Percentiles rank a stretch among this genome's conserved stretches.
Evolutionary conservation across 2,888 invertebrate genomes (phyloP).

Genomic region (Chironomus tentans): DNA sequence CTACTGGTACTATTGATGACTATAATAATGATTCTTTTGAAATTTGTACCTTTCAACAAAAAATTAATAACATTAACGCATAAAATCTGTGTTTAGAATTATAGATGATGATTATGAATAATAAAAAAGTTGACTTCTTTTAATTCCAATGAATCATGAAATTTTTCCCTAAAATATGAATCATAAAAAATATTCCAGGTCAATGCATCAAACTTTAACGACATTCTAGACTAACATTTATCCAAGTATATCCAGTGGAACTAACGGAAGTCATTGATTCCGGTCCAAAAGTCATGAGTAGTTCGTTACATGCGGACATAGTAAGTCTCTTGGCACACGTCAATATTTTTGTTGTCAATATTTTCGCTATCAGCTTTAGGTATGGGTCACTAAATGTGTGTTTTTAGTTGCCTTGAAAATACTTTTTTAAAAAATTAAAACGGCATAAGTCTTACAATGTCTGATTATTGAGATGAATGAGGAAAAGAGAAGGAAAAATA

Average conservation of each 20-base stretch:
- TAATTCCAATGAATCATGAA: not conserved
- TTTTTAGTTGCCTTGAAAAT: no score
- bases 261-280: no score
- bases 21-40: not conserved
- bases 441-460: not conserved
- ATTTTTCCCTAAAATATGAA: not conserved
- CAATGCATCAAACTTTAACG: no score
- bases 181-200: not conserved
- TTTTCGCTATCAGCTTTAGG: not conserved
- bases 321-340: no score
- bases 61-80: not conserved
- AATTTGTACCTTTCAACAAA: not conserved
- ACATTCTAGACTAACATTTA: no score
- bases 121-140: not conserved
- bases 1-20: no score
- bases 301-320: no score
- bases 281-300: no score
- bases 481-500: not conserved
- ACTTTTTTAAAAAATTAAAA: not conserved
- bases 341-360: no score
- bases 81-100: constrained; percentile 3
- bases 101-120: not conserved
- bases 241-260: no score
- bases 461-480: not conserved
- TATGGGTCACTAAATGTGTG: not conserved